These are phyloP conservation scores for Stramonita haemastoma DNA, from an alignment of 2,888 invertebrate species.

Conservation along the genomic window DNA sequence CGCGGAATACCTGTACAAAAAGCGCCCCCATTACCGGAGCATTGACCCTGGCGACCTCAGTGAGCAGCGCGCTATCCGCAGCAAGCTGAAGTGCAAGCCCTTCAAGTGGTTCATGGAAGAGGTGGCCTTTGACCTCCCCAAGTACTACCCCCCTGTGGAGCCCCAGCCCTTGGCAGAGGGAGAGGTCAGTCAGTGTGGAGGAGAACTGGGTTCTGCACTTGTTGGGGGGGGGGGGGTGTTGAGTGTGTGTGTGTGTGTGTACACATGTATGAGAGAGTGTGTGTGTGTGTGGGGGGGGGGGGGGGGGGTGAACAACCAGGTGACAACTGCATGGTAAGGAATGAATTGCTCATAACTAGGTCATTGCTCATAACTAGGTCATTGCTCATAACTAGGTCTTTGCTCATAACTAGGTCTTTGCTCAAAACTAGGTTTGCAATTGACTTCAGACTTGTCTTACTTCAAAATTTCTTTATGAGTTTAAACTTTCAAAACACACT, in stretches of 20 bases:
- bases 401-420: too few relatives aligned
- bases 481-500: too few relatives aligned
- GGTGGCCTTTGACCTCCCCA: constrained; percentile 91
- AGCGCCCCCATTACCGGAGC: constrained; percentile 84
- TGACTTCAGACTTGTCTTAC: too few relatives aligned
- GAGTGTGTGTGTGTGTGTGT: neutral
- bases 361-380: too few relatives aligned
- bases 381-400: too few relatives aligned
- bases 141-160: constrained; percentile 91
- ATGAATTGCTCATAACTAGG: too few relatives aligned
- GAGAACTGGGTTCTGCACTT: neutral
- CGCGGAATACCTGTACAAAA: constrained; percentile 88
- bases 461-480: too few relatives aligned
- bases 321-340: too few relatives aligned
- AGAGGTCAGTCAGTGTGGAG: constrained; percentile 80
- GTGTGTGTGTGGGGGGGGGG: neutral
- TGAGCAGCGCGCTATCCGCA: constrained; percentile 86
- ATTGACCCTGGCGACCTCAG: constrained; percentile 90
- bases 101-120: constrained; percentile 97
- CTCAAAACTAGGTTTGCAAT: too few relatives aligned
- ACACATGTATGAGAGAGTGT: neutral
- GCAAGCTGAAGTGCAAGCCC: constrained; percentile 88
- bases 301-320: too few relatives aligned
- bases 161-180: constrained; percentile 90
- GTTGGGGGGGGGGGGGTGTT: neutral